phyloP scores from a whole-genome alignment of 2,113 vertebrate species.

The Mola mola region DNA sequence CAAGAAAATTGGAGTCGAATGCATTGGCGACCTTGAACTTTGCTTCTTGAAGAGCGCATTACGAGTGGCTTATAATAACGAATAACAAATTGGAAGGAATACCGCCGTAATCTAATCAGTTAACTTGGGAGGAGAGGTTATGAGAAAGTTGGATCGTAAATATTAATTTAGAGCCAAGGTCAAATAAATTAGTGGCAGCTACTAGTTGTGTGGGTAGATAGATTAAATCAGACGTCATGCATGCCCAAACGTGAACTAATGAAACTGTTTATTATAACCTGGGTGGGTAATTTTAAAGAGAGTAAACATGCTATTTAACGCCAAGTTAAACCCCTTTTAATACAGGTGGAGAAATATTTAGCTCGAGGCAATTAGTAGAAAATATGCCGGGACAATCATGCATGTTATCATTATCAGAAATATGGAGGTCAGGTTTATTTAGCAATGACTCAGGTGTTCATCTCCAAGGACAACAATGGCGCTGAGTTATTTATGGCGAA shows the following conservation, averaged over 20 bases:
- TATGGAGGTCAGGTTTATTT: conserved; percentile 36
- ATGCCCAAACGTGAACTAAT: conserved; percentile 38
- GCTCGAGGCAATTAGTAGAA: conserved; percentile 4
- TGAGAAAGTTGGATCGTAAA: conserved; percentile 46
- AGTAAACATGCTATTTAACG: background rate
- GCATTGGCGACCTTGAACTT: conserved; percentile 65
- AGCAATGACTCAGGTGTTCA: conserved; percentile 10
- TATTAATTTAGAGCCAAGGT: conserved; percentile 58
- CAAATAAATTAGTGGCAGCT: conserved; percentile 55
- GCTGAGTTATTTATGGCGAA: conserved; percentile 40
- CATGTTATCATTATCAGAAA: conserved; percentile 27
- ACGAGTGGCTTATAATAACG: conserved; percentile 51
- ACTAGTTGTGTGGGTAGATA: conserved; percentile 23
- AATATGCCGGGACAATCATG: conserved; percentile 16
- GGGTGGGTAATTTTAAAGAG: conserved; percentile 1
- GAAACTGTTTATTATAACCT: conserved; percentile 22
- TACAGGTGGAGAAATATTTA: background rate
- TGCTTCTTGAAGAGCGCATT: conserved; percentile 36
- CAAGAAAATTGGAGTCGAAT: conserved; percentile 36
- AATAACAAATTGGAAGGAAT: conserved; percentile 45
- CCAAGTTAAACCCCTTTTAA: conserved; percentile 1
- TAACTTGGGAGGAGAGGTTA: conserved; percentile 42
- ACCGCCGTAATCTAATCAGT: conserved; percentile 66
- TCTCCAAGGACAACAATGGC: conserved; percentile 23
- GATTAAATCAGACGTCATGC: conserved; percentile 27